Base-by-base conservation (phyloP, 1,140 invertebrate species). In the Drosophila ficusphila region DNA sequence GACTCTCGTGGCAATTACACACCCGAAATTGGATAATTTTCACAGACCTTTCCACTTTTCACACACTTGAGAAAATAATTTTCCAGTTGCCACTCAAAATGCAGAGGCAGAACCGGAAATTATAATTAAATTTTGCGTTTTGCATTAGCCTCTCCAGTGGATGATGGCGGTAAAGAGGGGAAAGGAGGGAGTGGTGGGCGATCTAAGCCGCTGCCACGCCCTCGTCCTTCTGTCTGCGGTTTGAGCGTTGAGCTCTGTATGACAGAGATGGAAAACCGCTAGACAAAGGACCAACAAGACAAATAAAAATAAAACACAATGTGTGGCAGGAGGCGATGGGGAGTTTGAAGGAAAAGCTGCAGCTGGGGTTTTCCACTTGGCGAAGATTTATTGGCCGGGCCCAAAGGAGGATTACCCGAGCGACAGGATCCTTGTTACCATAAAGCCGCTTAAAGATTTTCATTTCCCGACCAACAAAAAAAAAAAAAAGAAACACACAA, bases 401-500 rank as follows among this genome's bases (percentile, higher is more conserved):
- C 36, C 38, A 58, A 68, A 75, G 65, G 65, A 76, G 73, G 73
- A 76, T 76, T 76, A 76, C 73, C 58, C 52, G 51, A 68, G 42
- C 74, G 73, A 70, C 74, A 56, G 73, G 39, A 51, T 68, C 65
- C 73, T 62, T 75, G 75, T 76, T 76, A 54, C 75, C 49, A 77
- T 72, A 77, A 78, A 78, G 74, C 76, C 67, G 74, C 76, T 78
- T 78, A 78, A 78, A 78, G 76, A 78, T 77, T 78, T 72, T 78
- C 62, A 78, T 72, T 77, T 72, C 27, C 39, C 38, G 23, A 16
- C 38, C 54, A 64, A 29, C 23, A 16, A 25, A 34, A 23, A 23
- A 60, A 27, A 4, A 39, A 42, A 14, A 1, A 9, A 44, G n/a
- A 9, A 31, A 56, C 48, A 31, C 14, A 9, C 46, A 14, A 49